Base-by-base conservation (phyloP, 23 tunicate genomes). In the Styela clava region DNA sequence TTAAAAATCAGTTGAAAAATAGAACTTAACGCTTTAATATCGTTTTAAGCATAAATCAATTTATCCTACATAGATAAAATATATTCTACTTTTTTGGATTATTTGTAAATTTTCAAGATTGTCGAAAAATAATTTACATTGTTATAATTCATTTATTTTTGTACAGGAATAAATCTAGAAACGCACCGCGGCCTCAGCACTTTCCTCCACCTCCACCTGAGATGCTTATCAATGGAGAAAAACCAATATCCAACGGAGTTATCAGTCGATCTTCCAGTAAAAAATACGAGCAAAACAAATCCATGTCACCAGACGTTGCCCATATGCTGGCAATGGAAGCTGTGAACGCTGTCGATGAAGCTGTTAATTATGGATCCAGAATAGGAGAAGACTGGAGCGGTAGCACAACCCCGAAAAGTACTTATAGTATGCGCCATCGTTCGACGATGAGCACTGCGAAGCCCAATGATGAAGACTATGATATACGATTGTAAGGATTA, bases 351-450 rank as follows among this genome's bases (percentile, higher is more conserved):
- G 52, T 76, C 0, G 81, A 52, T 7, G 81, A 76, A 44, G 81
- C 64, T 0, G 81, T 27, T 9, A 28, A 76, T 9, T 44, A 76
- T 56, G 81, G 81, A 21, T 24, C 35, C 7, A 25, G 18, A 44
- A 76, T 76, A 28, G 34, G 32, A 7, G 37, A 24, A 22, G 31
- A 67, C 22, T 67, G 71, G 71, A 76, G 81, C 27, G 62, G 31
- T 9, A 76, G 65, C n/a, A 44, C 81, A 26, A 76, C 81, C 0
- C 81, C 81, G 64, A 76, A 76, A 76, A 76, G 81, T 44, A 44
- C 81, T 12, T 20, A 24, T 20, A 76, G 81, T 52, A 27, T 20
- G 29, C n/a, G n/a, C n/a, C 81, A 1, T 12, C 19, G 30, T 16
- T 25, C 71, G 0, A 64, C 64, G 16, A 29, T 44, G 28, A 76